Evolutionary conservation across 2,113 vertebrate species (phyloP).

Genomic region (Butorides virescens): DNA sequence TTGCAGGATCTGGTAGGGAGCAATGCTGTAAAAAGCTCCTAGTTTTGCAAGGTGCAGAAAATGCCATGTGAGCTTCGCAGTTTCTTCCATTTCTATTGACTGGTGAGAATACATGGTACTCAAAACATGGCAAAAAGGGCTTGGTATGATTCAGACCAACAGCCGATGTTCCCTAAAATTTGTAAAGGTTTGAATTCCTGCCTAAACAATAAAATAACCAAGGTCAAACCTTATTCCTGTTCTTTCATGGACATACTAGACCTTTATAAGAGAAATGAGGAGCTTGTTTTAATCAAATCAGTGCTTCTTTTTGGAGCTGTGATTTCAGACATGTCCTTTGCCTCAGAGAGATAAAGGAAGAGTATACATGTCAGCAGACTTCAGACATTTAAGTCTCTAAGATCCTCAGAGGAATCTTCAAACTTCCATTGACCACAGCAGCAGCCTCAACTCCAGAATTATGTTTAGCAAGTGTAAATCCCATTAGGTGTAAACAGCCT

Average conservation of each 20-base stretch:
- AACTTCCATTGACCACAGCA: background rate
- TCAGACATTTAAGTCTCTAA: background rate
- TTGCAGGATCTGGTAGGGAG: background rate
- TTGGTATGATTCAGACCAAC: background rate
- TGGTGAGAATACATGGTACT: background rate
- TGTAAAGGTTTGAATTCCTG: background rate
- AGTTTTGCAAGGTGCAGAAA: background rate
- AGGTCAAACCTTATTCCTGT: background rate
- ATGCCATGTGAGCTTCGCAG: background rate
- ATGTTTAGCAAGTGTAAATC: background rate
- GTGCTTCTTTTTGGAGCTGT: background rate
- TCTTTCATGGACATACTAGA: background rate
- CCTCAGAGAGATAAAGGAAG: background rate
- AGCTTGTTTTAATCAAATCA: background rate
- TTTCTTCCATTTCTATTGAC: background rate
- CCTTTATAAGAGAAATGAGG: background rate
- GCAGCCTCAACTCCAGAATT: background rate
- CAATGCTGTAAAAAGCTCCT: background rate
- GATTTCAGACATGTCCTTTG: background rate
- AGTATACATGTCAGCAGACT: background rate
- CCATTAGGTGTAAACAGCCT: background rate
- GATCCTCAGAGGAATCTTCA: background rate
- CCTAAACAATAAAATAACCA: background rate
- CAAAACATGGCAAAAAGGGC: background rate
- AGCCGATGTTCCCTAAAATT: background rate